Evolutionary conservation across 2,888 invertebrate species (phyloP).

Genomic region (Eupithecia dodoneata): DNA sequence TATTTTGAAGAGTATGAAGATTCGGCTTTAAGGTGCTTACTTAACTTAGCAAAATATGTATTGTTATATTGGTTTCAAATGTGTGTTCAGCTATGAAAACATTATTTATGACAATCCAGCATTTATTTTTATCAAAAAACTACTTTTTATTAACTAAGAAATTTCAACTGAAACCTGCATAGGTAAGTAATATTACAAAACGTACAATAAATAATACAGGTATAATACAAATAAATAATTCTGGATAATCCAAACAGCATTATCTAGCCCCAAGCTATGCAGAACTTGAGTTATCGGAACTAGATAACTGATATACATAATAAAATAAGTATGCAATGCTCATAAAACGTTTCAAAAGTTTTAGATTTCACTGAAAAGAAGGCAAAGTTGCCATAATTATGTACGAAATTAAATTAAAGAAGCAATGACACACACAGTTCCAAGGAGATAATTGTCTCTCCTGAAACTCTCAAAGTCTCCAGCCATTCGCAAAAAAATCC

Average conservation of each 20-base stretch:
- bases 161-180: too few species aligned
- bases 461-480: not conserved
- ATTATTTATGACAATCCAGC: not conserved
- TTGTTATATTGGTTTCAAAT: not conserved
- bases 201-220: too few species aligned
- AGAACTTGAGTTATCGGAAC: too few species aligned
- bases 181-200: too few species aligned
- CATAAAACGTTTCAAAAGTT: too few species aligned
- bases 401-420: not conserved
- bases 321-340: too few species aligned
- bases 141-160: too few species aligned
- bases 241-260: too few species aligned
- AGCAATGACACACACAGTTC: not conserved
- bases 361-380: too few species aligned
- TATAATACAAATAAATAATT: too few species aligned
- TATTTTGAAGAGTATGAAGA: slow-evolving; percentile 2
- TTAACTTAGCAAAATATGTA: not conserved
- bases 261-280: too few species aligned
- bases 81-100: not conserved
- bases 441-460: not conserved
- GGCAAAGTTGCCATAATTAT: not conserved
- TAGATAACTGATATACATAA: too few species aligned
- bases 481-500: slow-evolving; percentile 14
- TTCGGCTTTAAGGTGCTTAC: not conserved
- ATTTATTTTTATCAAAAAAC: not conserved